Conservation (phyloP, 1,140 invertebrate species). For the Heterodera schachtii region DNA sequence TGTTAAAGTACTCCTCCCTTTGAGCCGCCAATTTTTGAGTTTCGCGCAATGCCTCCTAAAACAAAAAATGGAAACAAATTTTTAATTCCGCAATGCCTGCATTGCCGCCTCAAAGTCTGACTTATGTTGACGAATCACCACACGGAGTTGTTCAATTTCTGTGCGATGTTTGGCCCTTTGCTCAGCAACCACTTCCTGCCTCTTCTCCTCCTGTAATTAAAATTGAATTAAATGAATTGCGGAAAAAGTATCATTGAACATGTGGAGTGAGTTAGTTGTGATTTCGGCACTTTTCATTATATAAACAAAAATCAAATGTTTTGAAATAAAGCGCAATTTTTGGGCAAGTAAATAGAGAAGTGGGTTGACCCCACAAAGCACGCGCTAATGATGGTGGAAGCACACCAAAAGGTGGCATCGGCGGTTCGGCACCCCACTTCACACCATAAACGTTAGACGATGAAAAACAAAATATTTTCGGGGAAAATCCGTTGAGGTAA, state of each 20-base stretch:
- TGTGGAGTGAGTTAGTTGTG: not conserved
- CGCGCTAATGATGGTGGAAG: no score
- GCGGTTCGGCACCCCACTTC: no score
- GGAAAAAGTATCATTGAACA: no score
- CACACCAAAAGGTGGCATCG: no score
- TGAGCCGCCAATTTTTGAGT: constrained; percentile 16
- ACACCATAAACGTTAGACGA: no score
- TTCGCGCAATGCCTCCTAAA: constrained; percentile 13
- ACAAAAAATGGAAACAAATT: not conserved
- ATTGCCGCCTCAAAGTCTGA: constrained; percentile 16
- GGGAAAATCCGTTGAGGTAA: no score
- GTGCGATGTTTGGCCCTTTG: not conserved
- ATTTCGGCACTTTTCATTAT: not conserved
- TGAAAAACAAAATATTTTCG: no score
- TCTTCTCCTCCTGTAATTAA: constrained; percentile 10
- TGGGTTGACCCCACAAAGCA: no score
- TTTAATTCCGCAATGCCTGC: not conserved
- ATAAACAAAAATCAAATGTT: no score
- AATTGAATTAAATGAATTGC: not conserved
- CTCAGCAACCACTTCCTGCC: constrained; percentile 3
- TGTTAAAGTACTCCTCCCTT: constrained; percentile 21
- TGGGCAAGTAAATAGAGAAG: no score
- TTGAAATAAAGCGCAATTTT: no score
- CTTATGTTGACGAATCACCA: constrained; percentile 4
- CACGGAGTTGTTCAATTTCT: constrained; percentile 5